phyloP scores from a whole-genome alignment of 2,888 invertebrate species.

The Formica aserva region DNA sequence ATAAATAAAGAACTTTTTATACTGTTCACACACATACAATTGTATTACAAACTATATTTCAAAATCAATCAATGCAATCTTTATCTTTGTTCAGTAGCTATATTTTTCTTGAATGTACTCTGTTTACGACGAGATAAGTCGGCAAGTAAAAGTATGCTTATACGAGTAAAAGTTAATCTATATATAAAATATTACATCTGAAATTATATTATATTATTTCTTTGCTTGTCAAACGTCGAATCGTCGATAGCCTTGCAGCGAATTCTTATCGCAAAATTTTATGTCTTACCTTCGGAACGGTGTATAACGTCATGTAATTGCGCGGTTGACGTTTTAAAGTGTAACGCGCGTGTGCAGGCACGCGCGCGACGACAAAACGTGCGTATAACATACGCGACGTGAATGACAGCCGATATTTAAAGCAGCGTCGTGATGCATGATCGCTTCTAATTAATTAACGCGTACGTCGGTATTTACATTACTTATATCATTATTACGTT shows the following conservation, averaged over 20 bases:
- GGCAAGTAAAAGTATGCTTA: not conserved
- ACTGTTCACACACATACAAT: not conserved
- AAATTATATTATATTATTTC: slow-evolving; percentile 18
- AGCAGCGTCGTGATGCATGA: not conserved
- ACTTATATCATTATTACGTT: slow-evolving; percentile 10
- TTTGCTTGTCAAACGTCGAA: not conserved
- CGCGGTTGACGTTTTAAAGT: slow-evolving; percentile 50
- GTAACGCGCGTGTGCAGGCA: not conserved
- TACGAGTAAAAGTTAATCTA: not conserved
- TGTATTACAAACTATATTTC: not conserved
- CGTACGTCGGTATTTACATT: not conserved
- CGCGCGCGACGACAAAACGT: slow-evolving; percentile 46
- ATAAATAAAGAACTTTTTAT: not conserved
- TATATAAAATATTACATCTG: not conserved
- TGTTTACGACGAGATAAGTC: not conserved
- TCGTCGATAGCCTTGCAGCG: slow-evolving; percentile 9
- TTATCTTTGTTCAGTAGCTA: not conserved
- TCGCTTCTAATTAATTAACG: slow-evolving; percentile 25
- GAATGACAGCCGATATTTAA: slow-evolving; percentile 28
- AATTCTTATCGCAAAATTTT: slow-evolving; percentile 37
- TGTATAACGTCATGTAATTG: slow-evolving; percentile 25
- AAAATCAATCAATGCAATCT: not conserved
- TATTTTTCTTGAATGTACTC: not conserved
- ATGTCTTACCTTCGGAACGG: not conserved
- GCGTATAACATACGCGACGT: slow-evolving; percentile 44